phyloP scores from a whole-genome alignment of 2,888 invertebrate species.

The Monoplex corrugatus region DNA sequence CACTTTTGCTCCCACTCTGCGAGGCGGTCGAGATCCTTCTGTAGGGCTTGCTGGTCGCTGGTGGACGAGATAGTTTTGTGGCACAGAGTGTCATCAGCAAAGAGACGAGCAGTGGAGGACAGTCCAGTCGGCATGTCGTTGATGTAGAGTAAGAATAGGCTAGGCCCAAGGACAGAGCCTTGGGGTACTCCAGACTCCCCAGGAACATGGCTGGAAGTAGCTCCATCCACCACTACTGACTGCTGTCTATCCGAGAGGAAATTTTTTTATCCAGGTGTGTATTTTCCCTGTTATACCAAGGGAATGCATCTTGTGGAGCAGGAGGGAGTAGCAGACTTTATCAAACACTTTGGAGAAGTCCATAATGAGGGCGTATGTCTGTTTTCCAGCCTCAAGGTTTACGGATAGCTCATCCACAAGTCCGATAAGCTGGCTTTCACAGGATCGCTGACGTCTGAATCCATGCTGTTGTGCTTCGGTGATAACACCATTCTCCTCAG shows the following conservation, averaged over 20 bases:
- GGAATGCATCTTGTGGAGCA: not conserved
- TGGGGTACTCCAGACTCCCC: not conserved
- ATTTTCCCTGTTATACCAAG: not conserved
- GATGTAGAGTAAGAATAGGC: conserved; percentile 21
- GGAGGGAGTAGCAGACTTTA: conserved; percentile 3
- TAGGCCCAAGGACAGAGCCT: not conserved
- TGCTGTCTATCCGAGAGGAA: conserved; percentile 20
- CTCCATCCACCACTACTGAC: not conserved
- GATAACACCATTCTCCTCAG: conserved; percentile 18
- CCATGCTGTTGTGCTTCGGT: conserved; percentile 22
- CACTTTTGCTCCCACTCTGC: not conserved
- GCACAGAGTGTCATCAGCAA: conserved; percentile 11
- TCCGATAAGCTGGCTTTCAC: conserved; percentile 21
- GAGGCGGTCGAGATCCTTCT: not conserved
- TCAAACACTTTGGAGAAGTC: conserved; percentile 3
- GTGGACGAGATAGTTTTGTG: not conserved
- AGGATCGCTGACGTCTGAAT: not conserved
- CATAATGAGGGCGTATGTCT: not conserved
- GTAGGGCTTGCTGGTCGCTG: conserved; percentile 8
- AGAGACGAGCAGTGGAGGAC: not conserved
- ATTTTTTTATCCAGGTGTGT: not conserved
- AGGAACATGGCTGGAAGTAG: not conserved
- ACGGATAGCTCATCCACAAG: not conserved
- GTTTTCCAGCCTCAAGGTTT: not conserved
- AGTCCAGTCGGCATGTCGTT: conserved; percentile 30